phyloP scores from a whole-genome alignment of 2,113 vertebrate species.

The Telmatochromis sp. region DNA sequence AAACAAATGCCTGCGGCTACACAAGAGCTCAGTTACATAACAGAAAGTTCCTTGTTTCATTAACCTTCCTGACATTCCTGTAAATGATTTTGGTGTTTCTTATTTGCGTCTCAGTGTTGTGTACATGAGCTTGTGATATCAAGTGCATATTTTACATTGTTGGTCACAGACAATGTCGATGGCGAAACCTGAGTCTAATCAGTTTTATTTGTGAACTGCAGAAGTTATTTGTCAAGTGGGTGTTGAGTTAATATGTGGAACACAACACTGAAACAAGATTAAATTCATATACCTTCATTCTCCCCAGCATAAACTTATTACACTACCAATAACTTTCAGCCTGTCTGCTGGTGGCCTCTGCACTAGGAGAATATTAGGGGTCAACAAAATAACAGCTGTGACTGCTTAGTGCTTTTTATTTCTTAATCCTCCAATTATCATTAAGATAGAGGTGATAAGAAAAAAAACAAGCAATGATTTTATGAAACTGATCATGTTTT shows the following conservation, averaged over 20 bases:
- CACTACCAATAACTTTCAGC: background rate
- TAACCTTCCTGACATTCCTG: background rate
- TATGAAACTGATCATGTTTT: background rate
- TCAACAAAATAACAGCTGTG: background rate
- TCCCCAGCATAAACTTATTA: background rate
- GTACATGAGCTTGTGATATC: background rate
- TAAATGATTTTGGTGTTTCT: background rate
- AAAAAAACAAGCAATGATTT: background rate
- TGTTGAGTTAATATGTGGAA: background rate
- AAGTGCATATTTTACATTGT: background rate
- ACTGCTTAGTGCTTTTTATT: background rate
- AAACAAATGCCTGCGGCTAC: slow-evolving; percentile 32
- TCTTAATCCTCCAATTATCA: background rate
- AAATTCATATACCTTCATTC: background rate
- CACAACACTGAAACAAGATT: background rate
- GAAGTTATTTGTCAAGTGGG: background rate
- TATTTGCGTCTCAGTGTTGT: background rate
- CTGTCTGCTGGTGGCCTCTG: background rate
- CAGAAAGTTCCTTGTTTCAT: background rate
- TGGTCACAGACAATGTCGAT: background rate
- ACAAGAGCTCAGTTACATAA: background rate
- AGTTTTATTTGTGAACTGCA: background rate
- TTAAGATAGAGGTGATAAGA: background rate
- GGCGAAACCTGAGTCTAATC: background rate
- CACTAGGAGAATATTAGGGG: background rate